Evolutionary conservation across 2,113 vertebrate species (phyloP), one percentile per base, ranked within the genome.

Genomic region (Poecile atricapillus): DNA sequence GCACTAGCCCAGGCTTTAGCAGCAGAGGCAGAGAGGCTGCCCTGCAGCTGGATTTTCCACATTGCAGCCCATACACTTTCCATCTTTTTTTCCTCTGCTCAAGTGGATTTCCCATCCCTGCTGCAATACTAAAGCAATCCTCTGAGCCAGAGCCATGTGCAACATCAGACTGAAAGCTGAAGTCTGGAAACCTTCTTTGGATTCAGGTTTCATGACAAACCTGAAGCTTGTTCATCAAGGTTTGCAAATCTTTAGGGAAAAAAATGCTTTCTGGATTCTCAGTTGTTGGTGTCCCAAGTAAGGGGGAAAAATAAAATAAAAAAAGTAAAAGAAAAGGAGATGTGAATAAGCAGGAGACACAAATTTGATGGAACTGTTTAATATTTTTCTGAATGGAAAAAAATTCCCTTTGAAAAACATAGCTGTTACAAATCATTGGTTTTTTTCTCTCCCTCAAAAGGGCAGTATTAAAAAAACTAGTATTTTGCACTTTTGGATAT

Each of bases 161-260:
- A 95, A 91, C 37, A 77, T 91, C 83, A 93, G 92, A 87, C 63
- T 82, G 77, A 89, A 95, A 94, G 69, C 76, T 43, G 92, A 94
- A 93, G 93, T 94, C 95, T 95, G 94, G 91, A 97, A 96, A 95
- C 77, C 93, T 95, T 94, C 33, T 87, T 83, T 81, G 60, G 80
- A 39, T 94, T 96, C 85, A 80, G 55, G 77, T 95, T 96, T 94
- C 92, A 71, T 75, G 91, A 95, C 83, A 89, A 93, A 37, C 47
- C 87, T 87, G 69, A 93, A 91, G 44, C 43, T 78, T 81, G 79
- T 87, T 90, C 79, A 88, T 92, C 44, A 71, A 78, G 69, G 17
- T 74, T 62, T 89, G 88, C 31, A 79, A 90, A 94, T 52, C 77
- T 90, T 82, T 55, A 15, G 46, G 62, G 41, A 2, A 37, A 88